phyloP scores from a whole-genome alignment of 1,140 invertebrate species.

The Uloborus diversus region DNA sequence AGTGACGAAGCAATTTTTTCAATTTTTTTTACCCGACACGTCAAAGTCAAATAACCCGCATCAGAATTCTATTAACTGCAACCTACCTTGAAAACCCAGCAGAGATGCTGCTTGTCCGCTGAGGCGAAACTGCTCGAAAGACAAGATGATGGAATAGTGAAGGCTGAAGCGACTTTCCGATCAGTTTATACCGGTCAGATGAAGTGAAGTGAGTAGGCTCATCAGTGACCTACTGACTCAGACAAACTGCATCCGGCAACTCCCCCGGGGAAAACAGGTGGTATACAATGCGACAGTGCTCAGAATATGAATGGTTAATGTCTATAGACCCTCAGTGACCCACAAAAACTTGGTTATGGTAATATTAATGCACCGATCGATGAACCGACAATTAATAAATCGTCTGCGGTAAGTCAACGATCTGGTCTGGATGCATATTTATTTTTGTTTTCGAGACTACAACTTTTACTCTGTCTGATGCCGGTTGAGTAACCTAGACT shows the following conservation, averaged over 20 bases:
- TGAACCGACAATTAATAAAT: neutral
- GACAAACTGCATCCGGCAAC: neutral
- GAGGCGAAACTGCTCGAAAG: too few species aligned
- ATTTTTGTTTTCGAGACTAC: neutral
- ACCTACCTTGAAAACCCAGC: too few species aligned
- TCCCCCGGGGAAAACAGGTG: neutral
- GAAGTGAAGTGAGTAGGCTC: slow-evolving; percentile 16
- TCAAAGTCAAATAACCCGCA: too few species aligned
- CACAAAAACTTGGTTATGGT: neutral
- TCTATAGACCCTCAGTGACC: neutral
- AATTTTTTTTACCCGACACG: too few species aligned
- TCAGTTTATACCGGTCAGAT: slow-evolving; percentile 20
- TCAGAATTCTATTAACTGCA: too few species aligned
- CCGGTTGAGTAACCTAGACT: neutral
- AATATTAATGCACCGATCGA: slow-evolving; percentile 8
- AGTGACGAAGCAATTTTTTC: too few species aligned
- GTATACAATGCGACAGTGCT: too few species aligned
- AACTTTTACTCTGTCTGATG: neutral
- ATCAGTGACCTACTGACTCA: slow-evolving; percentile 35
- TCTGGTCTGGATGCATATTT: neutral
- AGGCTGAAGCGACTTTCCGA: neutral
- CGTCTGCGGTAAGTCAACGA: neutral
- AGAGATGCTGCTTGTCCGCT: too few species aligned
- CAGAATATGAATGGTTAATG: neutral
- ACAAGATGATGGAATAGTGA: too few species aligned